A percentile compares a stretch with the other conserved stretches of the same genome.
These are phyloP conservation scores for Trachelus iudaicus DNA, from an alignment of 2,888 invertebrate species.

Conservation along the genomic window DNA sequence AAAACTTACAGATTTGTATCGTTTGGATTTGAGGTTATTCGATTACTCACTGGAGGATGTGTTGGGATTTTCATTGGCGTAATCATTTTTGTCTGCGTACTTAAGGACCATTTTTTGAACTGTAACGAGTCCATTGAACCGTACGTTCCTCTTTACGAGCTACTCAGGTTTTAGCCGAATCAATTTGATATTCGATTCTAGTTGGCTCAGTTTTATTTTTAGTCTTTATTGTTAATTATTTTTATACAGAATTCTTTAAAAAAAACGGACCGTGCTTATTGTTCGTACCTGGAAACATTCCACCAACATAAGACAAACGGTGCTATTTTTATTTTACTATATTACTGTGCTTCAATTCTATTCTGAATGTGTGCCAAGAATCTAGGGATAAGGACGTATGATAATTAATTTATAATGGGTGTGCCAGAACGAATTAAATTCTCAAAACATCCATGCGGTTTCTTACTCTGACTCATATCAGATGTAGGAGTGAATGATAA, in stretches of 20 bases:
- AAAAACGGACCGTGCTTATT: not conserved
- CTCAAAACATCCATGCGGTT: too few species aligned
- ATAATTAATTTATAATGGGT: not conserved
- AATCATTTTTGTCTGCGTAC: slow-evolving; percentile 30
- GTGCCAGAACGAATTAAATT: not conserved
- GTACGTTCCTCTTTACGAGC: not conserved
- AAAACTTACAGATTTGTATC: slow-evolving; percentile 80
- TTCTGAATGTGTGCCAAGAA: slow-evolving; percentile 27
- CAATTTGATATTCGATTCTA: too few species aligned
- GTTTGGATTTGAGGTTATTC: slow-evolving; percentile 84
- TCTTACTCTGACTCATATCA: too few species aligned
- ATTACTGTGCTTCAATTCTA: not conserved
- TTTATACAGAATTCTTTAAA: too few species aligned
- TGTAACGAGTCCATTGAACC: not conserved
- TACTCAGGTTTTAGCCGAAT: not conserved
- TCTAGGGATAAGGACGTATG: slow-evolving; percentile 10
- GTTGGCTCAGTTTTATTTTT: too few species aligned
- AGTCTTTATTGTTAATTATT: too few species aligned
- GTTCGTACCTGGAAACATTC: not conserved
- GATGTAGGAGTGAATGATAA: too few species aligned
- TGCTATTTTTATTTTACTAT: slow-evolving; percentile 16
- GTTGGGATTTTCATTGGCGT: slow-evolving; percentile 82
- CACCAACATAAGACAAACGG: not conserved
- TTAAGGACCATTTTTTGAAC: not conserved
- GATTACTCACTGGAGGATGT: slow-evolving; percentile 83